Percentiles rank a stretch among this genome's conserved stretches.
Evolutionary conservation across 2,797 vertebrate genomes (phyloP).

Genomic region (Takifugu ocellatus): DNA sequence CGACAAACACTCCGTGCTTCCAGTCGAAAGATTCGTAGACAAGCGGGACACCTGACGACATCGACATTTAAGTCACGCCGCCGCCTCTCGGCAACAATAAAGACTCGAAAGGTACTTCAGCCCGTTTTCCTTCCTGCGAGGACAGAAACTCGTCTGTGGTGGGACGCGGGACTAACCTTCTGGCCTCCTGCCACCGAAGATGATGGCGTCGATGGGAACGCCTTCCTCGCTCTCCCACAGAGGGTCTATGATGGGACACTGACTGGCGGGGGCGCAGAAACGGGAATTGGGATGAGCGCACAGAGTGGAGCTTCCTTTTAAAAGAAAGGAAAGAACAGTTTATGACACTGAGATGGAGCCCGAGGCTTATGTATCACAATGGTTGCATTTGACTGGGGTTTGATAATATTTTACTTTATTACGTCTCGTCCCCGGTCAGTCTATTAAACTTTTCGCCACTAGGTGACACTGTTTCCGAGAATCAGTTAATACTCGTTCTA

Average conservation of each 20-base stretch:
- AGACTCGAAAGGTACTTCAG: no score
- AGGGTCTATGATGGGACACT: conserved; percentile 91
- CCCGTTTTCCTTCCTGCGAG: no score
- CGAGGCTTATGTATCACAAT: no score
- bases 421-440: not conserved
- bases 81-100: no score
- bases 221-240: conserved; percentile 89
- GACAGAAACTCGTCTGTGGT: no score
- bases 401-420: no score
- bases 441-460: conserved; percentile 1
- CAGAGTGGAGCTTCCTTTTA: conserved; percentile 73
- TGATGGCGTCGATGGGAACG: conserved; percentile 90
- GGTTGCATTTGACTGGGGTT: no score
- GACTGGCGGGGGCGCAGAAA: conserved; percentile 86
- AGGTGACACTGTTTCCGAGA: conserved; percentile 17
- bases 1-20: conserved; percentile 91
- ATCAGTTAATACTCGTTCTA: not conserved
- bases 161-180: conserved; percentile 70
- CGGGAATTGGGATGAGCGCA: conserved; percentile 92
- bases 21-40: conserved; percentile 90
- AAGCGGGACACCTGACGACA: conserved; percentile 83
- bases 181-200: conserved; percentile 90
- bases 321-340: conserved; percentile 2
- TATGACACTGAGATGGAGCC: not conserved
- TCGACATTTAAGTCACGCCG: not conserved